Evolutionary conservation across 1,140 invertebrate species (phyloP).

Genomic region (Caenorhabditis inopinata): DNA sequence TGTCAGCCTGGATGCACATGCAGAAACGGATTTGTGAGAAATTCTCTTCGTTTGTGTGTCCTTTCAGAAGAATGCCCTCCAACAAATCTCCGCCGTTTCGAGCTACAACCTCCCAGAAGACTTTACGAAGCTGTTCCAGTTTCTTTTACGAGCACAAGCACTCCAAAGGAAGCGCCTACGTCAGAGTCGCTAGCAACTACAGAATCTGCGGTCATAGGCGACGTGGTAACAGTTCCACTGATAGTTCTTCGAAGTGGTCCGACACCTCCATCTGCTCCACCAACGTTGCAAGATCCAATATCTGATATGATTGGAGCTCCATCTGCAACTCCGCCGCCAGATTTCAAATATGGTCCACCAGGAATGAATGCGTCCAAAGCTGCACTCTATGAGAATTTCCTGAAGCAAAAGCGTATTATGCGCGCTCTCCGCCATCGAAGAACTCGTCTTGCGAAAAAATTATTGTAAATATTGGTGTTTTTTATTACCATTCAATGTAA

Average conservation of each 20-base stretch:
- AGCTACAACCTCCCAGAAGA: background rate
- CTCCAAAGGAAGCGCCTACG: background rate
- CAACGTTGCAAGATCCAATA: background rate
- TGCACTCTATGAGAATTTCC: slow-evolving; percentile 8
- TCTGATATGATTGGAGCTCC: slow-evolving; percentile 24
- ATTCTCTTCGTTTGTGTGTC: background rate
- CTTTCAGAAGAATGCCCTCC: background rate
- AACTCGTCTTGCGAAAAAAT: background rate
- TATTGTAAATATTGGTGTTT: background rate
- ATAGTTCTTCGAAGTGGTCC: background rate
- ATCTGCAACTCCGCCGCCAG: slow-evolving; percentile 2
- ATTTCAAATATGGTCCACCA: background rate
- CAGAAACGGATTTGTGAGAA: background rate
- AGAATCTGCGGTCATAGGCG: background rate
- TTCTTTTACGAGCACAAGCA: background rate
- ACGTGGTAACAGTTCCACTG: background rate
- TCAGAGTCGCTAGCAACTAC: background rate
- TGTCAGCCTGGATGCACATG: slow-evolving; percentile 9
- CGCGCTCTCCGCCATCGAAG: background rate
- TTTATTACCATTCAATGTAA: too few species aligned
- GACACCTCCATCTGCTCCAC: background rate
- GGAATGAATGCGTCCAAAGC: background rate
- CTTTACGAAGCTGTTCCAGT: slow-evolving; percentile 20
- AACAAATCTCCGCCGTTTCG: background rate
- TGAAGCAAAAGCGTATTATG: background rate